Conservation (phyloP, 1,140 invertebrate genomes). For the Parapsyche elsis region DNA sequence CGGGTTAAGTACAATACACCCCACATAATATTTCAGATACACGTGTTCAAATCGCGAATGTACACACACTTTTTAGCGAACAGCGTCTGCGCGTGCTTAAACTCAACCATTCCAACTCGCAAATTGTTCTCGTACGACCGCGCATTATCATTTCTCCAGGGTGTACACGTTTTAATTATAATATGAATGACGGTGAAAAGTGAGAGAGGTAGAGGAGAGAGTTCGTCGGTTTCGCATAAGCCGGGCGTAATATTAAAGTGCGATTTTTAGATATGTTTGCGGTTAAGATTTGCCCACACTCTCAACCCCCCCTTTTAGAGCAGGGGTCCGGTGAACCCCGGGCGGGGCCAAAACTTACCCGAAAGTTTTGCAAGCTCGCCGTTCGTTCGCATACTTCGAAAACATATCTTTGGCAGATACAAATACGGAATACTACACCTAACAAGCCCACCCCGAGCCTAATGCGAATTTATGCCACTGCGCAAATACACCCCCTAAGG, state of each 20-base stretch:
- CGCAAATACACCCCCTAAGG: conserved; percentile 4
- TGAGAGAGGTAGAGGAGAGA: too few species aligned
- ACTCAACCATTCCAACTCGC: too few species aligned
- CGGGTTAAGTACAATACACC: too few species aligned
- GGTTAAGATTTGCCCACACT: neutral
- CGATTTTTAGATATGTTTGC: conserved; percentile 6
- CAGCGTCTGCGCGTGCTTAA: too few species aligned
- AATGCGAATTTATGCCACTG: conserved; percentile 48
- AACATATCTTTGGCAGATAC: conserved; percentile 56
- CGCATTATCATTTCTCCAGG: too few species aligned
- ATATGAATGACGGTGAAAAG: too few species aligned
- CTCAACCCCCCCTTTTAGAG: neutral
- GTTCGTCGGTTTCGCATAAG: too few species aligned
- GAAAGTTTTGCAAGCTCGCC: conserved; percentile 37
- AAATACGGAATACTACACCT: conserved; percentile 48
- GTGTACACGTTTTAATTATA: too few species aligned
- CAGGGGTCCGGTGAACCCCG: neutral
- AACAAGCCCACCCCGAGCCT: neutral
- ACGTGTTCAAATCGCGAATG: too few species aligned
- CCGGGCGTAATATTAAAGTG: neutral
- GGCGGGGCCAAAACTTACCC: neutral
- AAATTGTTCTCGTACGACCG: too few species aligned
- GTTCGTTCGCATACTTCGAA: conserved; percentile 53
- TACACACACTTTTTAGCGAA: too few species aligned
- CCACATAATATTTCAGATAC: too few species aligned